Evolutionary conservation across 1,140 invertebrate genomes (phyloP), one percentile per base, ranked within the genome.

Genomic region (Radopholus similis): DNA sequence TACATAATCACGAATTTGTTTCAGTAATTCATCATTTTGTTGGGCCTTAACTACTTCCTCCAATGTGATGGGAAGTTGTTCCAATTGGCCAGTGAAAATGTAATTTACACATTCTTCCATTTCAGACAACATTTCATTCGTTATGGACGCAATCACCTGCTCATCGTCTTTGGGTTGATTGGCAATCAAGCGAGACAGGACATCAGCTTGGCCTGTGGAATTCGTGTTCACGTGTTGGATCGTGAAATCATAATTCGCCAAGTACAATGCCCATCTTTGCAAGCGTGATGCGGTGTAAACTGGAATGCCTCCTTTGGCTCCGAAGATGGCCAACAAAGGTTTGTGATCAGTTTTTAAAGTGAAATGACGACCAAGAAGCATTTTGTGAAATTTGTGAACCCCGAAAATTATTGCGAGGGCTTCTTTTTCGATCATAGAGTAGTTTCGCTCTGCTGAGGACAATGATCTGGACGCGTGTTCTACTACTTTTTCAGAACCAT

Each of bases 351-450:
- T 85, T 18, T 75, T 65, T 21, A 86, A 74, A 15, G 69, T 56
- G 68, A 87, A 88, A 11, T 77, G 47, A 63, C 75, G 72, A 53
- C 83, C 86, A 74, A 77, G 84, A 4, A 86, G 53, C 72, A 85
- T 88, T 35, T 85, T 73, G 37, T 86, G 80, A 76, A 87, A 87
- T 73, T 85, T 84, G 62, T 83, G 82, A 3, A 87, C 79, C 4
- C 82, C 84, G 75, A 79, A 87, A 2, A 87, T 65, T 15, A 88
- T 83, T 2, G 83, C 82, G n/a, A 86, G 70, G 6, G 83, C 84
- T 80, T 88, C 86, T 71, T 83, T 86, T 35, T 88, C 85, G 30
- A 86, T 84, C 66, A 85, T 83, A 9, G 82, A 66, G 56, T 87
- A 86, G 58, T 83, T 86, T 71, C 77, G 69, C 71, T 87, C 83